Conservation (phyloP, 2,113 vertebrate genomes). For the Plecturocebus donacophilus region DNA sequence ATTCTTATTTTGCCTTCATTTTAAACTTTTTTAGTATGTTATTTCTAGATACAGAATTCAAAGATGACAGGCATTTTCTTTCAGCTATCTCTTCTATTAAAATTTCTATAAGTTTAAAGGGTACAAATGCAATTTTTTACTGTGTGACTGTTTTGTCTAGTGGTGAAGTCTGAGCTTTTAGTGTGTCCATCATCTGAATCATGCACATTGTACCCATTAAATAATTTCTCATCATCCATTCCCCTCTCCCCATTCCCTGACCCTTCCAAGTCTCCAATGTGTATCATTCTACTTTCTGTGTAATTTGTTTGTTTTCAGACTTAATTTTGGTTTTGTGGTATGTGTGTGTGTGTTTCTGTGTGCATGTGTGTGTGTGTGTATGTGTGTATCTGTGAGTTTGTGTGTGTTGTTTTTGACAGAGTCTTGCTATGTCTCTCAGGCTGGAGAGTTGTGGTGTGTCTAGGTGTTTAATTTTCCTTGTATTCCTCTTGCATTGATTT, state of each 20-base stretch:
- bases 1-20: background rate
- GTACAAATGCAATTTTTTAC: background rate
- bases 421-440: too few relatives aligned
- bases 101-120: background rate
- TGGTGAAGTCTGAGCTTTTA: background rate
- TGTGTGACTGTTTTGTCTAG: background rate
- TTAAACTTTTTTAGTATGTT: background rate
- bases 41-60: background rate
- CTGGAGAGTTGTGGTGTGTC: too few relatives aligned
- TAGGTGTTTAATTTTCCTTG: background rate
- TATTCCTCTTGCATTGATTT: background rate
- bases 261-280: background rate
- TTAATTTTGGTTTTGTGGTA: background rate
- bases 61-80: background rate
- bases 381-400: too few relatives aligned
- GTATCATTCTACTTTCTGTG: background rate
- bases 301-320: background rate
- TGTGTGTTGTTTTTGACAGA: too few relatives aligned
- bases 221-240: background rate
- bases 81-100: background rate
- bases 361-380: too few relatives aligned
- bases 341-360: too few relatives aligned
- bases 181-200: too few relatives aligned
- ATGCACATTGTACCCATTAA: background rate
- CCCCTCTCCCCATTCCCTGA: background rate